Evolutionary conservation across 1,140 invertebrate genomes (phyloP).

Genomic region (Drosophila nigromelanica): DNA sequence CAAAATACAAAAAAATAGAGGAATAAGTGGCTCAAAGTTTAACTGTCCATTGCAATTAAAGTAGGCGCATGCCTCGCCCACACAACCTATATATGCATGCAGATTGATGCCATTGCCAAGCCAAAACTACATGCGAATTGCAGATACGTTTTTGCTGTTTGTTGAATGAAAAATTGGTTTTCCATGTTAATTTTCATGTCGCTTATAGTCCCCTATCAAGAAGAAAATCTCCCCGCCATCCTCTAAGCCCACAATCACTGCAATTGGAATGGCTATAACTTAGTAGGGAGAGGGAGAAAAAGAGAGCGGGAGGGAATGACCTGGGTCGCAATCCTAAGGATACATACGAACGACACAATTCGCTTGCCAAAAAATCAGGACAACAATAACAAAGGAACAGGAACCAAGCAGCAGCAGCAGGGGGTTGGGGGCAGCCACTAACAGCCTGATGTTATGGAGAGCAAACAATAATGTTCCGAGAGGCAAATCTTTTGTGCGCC

Average conservation of each 20-base stretch:
- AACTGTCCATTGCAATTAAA: slow-evolving; percentile 36
- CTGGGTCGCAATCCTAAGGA: slow-evolving; percentile 36
- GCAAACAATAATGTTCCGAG: slow-evolving; percentile 12
- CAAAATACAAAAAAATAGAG: background rate
- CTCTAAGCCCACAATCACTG: slow-evolving; percentile 5
- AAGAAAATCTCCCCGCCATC: background rate
- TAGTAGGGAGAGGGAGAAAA: background rate
- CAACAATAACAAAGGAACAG: slow-evolving; percentile 54
- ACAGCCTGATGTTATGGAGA: slow-evolving; percentile 19
- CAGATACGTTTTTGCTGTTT: background rate
- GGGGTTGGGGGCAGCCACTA: slow-evolving; percentile 3
- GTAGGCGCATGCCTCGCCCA: slow-evolving; percentile 23
- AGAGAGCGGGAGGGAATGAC: too few species aligned
- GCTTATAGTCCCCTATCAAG: slow-evolving; percentile 18
- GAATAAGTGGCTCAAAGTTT: slow-evolving; percentile 21
- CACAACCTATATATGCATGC: slow-evolving; percentile 11
- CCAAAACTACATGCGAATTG: slow-evolving; percentile 18
- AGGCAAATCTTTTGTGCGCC: slow-evolving; percentile 9
- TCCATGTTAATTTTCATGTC: slow-evolving; percentile 47
- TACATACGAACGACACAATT: slow-evolving; percentile 70
- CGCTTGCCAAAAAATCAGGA: slow-evolving; percentile 51
- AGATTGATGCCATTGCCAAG: slow-evolving; percentile 39
- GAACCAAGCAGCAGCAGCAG: slow-evolving; percentile 17
- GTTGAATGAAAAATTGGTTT: slow-evolving; percentile 47
- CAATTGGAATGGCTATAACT: slow-evolving; percentile 33